A percentile compares a stretch with the other conserved stretches of the same genome.
These are phyloP conservation scores for Hippocampus kuda DNA, from an alignment of 2,797 vertebrate genomes.

Conservation along the genomic window DNA sequence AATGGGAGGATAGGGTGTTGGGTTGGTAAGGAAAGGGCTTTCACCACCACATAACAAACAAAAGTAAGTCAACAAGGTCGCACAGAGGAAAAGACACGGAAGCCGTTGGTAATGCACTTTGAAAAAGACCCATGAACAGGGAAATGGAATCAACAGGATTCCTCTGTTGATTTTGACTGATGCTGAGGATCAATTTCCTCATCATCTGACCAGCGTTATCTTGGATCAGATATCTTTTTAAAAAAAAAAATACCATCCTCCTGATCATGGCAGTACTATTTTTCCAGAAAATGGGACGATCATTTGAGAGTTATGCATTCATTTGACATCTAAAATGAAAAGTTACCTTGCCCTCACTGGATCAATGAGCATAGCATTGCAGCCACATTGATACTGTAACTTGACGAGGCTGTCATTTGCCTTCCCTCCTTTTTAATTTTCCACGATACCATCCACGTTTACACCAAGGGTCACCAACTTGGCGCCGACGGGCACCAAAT, in stretches of 20 bases:
- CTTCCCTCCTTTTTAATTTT: not conserved
- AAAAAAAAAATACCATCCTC: not conserved
- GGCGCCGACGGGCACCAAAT: not conserved
- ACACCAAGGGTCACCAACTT: not conserved
- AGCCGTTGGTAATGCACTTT: conserved; percentile 4
- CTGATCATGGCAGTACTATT: not conserved
- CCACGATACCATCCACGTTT: not conserved
- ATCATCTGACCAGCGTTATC: not conserved
- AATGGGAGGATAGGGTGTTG: conserved; percentile 38
- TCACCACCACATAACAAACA: conserved; percentile 27
- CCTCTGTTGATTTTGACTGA: not conserved
- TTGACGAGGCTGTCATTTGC: not conserved
- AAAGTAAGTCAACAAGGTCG: conserved; percentile 17
- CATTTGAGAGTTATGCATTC: too few species aligned
- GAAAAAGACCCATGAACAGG: not conserved
- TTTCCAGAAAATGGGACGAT: not conserved
- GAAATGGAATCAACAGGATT: not conserved
- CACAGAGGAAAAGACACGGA: conserved; percentile 14
- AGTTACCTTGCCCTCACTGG: too few species aligned
- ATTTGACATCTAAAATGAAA: too few species aligned
- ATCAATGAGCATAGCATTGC: too few species aligned
- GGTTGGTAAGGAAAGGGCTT: conserved; percentile 43
- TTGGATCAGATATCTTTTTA: not conserved
- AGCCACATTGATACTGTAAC: too few species aligned
- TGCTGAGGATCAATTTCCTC: not conserved